These are phyloP conservation scores for Nipponacmea schrenckii DNA, from an alignment of 2,888 invertebrate genomes.

Conservation along the genomic window DNA sequence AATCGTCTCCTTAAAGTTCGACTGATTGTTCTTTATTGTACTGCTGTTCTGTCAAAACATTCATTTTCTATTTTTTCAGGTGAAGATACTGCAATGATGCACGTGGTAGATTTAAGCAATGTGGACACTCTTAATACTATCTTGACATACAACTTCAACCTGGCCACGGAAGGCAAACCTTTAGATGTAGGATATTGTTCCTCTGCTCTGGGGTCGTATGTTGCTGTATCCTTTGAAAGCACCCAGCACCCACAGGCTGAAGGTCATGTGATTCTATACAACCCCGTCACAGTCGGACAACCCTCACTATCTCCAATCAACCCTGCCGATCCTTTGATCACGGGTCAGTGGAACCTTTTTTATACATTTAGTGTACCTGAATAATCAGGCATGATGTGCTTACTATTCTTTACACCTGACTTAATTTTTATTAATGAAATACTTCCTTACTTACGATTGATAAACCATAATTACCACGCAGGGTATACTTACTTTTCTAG, in stretches of 20 bases:
- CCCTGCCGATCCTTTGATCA: conserved; percentile 2
- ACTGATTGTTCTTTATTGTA: no score
- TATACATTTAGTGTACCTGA: background rate
- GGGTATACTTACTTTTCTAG: no score
- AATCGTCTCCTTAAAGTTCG: no score
- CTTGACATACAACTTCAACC: conserved; percentile 1
- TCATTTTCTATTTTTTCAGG: conserved; percentile 2
- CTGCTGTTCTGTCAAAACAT: no score
- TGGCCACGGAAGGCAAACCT: conserved; percentile 9
- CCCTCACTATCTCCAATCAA: background rate
- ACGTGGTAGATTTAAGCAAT: conserved; percentile 9
- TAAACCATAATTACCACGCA: no score
- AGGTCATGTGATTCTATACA: conserved; percentile 12
- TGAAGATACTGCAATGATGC: conserved; percentile 9
- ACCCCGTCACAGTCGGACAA: background rate
- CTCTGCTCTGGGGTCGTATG: background rate
- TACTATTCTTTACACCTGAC: no score
- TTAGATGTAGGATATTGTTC: conserved; percentile 16
- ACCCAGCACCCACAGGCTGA: background rate
- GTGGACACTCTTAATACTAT: background rate
- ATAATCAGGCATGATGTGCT: no score
- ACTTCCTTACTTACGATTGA: no score
- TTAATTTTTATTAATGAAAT: no score
- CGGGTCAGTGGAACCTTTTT: background rate
- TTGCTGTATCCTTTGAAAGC: conserved; percentile 15